Percentiles rank a stretch among this genome's conserved stretches.
These are phyloP conservation scores for Daphoenositta chrysoptera DNA, from an alignment of 2,113 vertebrate genomes.

Conservation along the genomic window DNA sequence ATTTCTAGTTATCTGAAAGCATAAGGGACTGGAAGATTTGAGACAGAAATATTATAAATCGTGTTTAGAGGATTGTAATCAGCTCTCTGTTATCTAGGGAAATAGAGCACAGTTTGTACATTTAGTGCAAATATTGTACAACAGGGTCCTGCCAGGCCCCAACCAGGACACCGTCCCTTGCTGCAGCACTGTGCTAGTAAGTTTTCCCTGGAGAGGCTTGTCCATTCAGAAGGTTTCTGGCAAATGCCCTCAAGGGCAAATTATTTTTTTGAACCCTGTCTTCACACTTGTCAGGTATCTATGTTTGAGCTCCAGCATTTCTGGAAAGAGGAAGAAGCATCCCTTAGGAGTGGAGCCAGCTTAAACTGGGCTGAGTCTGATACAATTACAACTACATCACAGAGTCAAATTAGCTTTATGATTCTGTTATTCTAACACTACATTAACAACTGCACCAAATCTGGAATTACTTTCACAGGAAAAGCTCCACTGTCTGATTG, in stretches of 20 bases:
- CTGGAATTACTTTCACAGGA: neutral
- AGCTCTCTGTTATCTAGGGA: neutral
- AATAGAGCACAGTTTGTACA: neutral
- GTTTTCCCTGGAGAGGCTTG: neutral
- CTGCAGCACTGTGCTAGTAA: neutral
- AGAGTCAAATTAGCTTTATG: neutral
- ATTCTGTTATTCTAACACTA: neutral
- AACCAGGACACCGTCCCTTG: neutral
- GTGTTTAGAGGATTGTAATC: neutral
- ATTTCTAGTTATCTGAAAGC: neutral
- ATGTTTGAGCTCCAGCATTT: neutral
- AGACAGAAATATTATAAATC: neutral
- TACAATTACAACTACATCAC: neutral
- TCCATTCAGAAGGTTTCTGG: neutral
- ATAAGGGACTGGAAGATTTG: neutral
- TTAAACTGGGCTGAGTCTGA: neutral
- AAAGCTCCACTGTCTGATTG: neutral
- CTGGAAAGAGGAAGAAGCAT: neutral
- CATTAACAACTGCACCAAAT: neutral
- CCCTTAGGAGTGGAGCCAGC: neutral
- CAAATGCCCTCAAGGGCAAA: neutral
- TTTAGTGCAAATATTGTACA: rapidly evolving
- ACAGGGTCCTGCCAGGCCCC: neutral
- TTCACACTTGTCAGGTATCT: neutral
- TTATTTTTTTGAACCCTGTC: neutral